Percentiles rank a stretch among this genome's conserved stretches.
Evolutionary conservation across 2,797 vertebrate species (phyloP).

Genomic region (Huso huso): DNA sequence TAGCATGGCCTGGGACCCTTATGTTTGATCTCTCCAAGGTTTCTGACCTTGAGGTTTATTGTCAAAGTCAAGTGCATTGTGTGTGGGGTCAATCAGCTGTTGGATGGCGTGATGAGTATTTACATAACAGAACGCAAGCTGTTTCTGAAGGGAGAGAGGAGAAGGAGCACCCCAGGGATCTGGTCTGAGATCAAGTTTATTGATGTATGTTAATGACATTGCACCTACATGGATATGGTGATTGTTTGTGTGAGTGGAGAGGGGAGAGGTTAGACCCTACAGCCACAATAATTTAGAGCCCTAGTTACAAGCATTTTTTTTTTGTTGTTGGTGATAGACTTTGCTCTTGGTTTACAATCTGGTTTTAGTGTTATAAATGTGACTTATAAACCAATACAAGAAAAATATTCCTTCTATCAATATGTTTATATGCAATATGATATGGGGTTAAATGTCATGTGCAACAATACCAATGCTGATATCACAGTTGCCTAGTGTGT

Average conservation of each 20-base stretch:
- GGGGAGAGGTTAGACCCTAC: not conserved
- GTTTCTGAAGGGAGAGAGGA: not conserved
- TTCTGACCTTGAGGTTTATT: constrained; percentile 42
- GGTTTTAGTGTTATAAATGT: too few relatives aligned
- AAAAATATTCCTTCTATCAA: too few relatives aligned
- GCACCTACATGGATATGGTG: constrained; percentile 8
- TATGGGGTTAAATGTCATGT: too few relatives aligned
- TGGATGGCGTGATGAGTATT: constrained; percentile 15
- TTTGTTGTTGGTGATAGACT: too few relatives aligned
- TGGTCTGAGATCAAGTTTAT: not conserved
- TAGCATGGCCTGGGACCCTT: constrained; percentile 36
- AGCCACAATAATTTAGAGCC: too few relatives aligned
- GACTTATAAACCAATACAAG: too few relatives aligned
- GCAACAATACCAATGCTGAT: too few relatives aligned
- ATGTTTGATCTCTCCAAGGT: constrained; percentile 56
- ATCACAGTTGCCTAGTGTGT: too few relatives aligned
- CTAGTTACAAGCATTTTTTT: too few relatives aligned
- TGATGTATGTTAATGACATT: constrained; percentile 15
- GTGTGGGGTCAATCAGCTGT: constrained; percentile 43
- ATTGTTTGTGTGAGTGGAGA: too few relatives aligned
- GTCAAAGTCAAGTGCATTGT: constrained; percentile 56
- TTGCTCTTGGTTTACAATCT: too few relatives aligned
- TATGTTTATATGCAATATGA: too few relatives aligned
- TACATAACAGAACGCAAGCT: constrained; percentile 17
- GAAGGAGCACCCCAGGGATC: constrained; percentile 2